These are phyloP conservation scores for Sebastes kiyomatsui DNA, from an alignment of 2,797 vertebrate species.

Conservation along the genomic window DNA sequence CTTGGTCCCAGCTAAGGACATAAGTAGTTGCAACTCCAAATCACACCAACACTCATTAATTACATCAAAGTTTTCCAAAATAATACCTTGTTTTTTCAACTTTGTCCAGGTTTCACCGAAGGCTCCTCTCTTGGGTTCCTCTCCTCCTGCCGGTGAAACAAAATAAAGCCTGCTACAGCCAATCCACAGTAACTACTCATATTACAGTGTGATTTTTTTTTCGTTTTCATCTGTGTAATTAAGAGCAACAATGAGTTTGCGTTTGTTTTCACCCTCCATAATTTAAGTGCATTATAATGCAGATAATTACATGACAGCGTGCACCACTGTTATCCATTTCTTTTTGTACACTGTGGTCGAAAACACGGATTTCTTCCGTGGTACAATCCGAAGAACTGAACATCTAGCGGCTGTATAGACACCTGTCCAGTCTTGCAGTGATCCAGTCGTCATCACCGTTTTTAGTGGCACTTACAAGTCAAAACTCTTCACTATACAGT, in stretches of 20 bases:
- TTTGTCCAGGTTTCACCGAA: slow-evolving; percentile 81
- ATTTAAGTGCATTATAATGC: slow-evolving; percentile 40
- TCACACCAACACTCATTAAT: neutral
- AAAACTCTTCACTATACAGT: slow-evolving; percentile 34
- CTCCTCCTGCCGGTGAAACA: slow-evolving; percentile 74
- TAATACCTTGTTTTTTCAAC: neutral
- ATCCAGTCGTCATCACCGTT: slow-evolving; percentile 35
- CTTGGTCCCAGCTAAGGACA: neutral
- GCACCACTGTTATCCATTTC: slow-evolving; percentile 38
- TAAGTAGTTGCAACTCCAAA: neutral
- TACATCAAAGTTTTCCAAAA: neutral
- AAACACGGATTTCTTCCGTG: slow-evolving; percentile 22
- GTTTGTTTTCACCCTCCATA: slow-evolving; percentile 38
- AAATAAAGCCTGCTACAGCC: slow-evolving; percentile 63
- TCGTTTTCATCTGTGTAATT: slow-evolving; percentile 37
- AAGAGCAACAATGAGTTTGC: slow-evolving; percentile 30
- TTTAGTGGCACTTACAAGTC: slow-evolving; percentile 39
- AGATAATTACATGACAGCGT: slow-evolving; percentile 41
- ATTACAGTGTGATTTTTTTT: slow-evolving; percentile 7
- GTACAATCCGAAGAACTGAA: slow-evolving; percentile 9
- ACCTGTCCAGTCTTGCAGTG: slow-evolving; percentile 5
- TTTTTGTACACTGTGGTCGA: slow-evolving; percentile 26
- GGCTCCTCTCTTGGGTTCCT: slow-evolving; percentile 81
- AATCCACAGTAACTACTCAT: slow-evolving; percentile 40
- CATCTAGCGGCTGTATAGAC: neutral